These are phyloP conservation scores for Camelus bactrianus DNA, from an alignment of 2,113 vertebrate species.

Conservation along the genomic window DNA sequence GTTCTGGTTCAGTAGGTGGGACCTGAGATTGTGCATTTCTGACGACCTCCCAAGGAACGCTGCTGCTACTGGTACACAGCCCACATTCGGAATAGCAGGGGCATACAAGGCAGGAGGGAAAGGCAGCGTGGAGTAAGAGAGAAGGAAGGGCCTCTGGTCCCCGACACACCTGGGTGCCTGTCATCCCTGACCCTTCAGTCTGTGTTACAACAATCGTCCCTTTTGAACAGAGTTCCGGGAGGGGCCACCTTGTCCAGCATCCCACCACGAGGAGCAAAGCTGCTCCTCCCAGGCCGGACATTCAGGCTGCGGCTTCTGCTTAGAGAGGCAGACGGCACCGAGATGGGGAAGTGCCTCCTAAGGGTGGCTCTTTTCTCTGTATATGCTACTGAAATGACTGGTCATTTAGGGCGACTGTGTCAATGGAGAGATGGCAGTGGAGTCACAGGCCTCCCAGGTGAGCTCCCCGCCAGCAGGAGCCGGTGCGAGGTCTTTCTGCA, in stretches of 20 bases:
- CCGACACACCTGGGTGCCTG: background rate
- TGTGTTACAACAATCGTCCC: background rate
- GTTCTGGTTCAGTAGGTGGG: background rate
- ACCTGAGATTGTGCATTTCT: background rate
- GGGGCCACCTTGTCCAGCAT: too few species aligned
- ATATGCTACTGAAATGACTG: background rate
- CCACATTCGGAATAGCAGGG: background rate
- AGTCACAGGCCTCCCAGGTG: background rate
- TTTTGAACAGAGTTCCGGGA: background rate
- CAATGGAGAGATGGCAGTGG: background rate
- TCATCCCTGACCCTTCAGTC: background rate
- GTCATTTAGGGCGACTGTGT: background rate
- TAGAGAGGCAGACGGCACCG: background rate
- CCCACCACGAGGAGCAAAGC: background rate
- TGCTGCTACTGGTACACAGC: too few species aligned
- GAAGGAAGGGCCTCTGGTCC: background rate
- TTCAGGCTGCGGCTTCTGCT: background rate
- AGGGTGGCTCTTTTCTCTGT: slow-evolving; percentile 39
- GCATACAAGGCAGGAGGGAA: background rate
- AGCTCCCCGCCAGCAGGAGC: background rate
- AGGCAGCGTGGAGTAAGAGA: background rate
- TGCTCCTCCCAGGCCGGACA: background rate
- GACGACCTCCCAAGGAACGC: background rate
- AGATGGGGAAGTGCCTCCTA: background rate
- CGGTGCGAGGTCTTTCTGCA: rapidly evolving